These are phyloP conservation scores for Deroplatys truncata DNA, from an alignment of 2,888 invertebrate genomes.

Conservation along the genomic window DNA sequence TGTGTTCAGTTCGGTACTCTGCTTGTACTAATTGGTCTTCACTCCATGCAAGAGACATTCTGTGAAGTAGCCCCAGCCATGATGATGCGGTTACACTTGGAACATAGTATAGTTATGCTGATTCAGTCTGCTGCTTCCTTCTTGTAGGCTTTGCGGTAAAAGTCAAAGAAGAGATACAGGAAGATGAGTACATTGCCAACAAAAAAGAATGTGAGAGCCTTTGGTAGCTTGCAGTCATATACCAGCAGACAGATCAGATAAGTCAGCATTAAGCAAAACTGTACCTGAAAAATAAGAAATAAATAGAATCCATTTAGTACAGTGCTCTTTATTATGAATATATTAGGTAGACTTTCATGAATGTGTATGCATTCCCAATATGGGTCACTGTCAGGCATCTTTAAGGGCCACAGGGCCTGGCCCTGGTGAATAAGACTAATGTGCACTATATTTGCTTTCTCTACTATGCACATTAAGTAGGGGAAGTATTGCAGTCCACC, in stretches of 20 bases:
- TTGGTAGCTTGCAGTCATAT: slow-evolving; percentile 54
- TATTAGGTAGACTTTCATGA: too few relatives aligned
- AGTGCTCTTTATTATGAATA: too few relatives aligned
- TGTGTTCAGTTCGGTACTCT: not conserved
- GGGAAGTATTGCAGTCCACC: too few relatives aligned
- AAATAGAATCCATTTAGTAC: not conserved
- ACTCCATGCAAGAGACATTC: not conserved
- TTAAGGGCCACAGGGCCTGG: too few relatives aligned
- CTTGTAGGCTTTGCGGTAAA: slow-evolving; percentile 55
- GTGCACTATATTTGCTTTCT: too few relatives aligned
- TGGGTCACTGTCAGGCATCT: too few relatives aligned
- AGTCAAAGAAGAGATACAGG: slow-evolving; percentile 55
- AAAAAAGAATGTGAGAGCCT: slow-evolving; percentile 54
- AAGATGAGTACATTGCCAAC: slow-evolving; percentile 52
- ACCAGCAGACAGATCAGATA: slow-evolving; percentile 55
- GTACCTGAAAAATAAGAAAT: slow-evolving; percentile 50
- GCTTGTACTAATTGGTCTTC: not conserved
- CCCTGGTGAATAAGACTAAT: too few relatives aligned
- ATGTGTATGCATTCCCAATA: too few relatives aligned
- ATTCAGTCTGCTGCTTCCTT: slow-evolving; percentile 35
- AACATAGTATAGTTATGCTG: not conserved
- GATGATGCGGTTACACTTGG: not conserved
- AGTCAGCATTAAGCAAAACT: slow-evolving; percentile 62
- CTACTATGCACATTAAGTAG: too few relatives aligned
- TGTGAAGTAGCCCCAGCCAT: not conserved